phyloP scores from a whole-genome alignment of 2,113 vertebrate genomes.

The Paraplagusia blochii region DNA sequence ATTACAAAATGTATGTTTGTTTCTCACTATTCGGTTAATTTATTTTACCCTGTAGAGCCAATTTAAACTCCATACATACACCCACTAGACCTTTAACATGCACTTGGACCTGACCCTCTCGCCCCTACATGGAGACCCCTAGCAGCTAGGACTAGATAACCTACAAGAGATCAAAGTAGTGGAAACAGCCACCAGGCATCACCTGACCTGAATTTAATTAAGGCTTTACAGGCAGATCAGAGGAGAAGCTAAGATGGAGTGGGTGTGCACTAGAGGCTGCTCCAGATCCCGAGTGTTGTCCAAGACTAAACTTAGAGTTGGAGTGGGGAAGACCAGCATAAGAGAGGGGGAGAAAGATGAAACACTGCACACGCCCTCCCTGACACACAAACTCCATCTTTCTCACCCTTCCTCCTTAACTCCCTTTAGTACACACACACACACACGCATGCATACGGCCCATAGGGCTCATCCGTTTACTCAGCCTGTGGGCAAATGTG shows the following conservation, averaged over 20 bases:
- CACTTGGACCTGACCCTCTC: constrained; percentile 28
- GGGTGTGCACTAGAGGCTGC: neutral
- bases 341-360: constrained; percentile 33
- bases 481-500: constrained; percentile 67
- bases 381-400: constrained; percentile 32
- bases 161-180: constrained; percentile 67
- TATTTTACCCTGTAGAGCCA: constrained; percentile 5
- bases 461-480: constrained; percentile 61
- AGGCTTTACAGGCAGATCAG: constrained; percentile 72
- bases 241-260: constrained; percentile 23
- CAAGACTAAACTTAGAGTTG: constrained; percentile 33
- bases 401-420: neutral
- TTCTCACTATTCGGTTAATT: too few relatives aligned
- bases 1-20: too few relatives aligned
- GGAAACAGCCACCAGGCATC: constrained; percentile 57
- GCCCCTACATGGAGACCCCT: too few relatives aligned
- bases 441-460: constrained; percentile 22
- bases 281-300: constrained; percentile 36
- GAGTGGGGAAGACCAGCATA: constrained; percentile 14
- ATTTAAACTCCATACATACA: constrained; percentile 36
- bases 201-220: constrained; percentile 79
- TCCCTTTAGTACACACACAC: neutral
- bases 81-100: constrained; percentile 33
- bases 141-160: constrained; percentile 55
- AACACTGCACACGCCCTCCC: constrained; percentile 31